Percentiles rank a stretch among this genome's conserved stretches.
phyloP scores from a whole-genome alignment of 2,797 vertebrate species.

The Bradypodion ventrale region DNA sequence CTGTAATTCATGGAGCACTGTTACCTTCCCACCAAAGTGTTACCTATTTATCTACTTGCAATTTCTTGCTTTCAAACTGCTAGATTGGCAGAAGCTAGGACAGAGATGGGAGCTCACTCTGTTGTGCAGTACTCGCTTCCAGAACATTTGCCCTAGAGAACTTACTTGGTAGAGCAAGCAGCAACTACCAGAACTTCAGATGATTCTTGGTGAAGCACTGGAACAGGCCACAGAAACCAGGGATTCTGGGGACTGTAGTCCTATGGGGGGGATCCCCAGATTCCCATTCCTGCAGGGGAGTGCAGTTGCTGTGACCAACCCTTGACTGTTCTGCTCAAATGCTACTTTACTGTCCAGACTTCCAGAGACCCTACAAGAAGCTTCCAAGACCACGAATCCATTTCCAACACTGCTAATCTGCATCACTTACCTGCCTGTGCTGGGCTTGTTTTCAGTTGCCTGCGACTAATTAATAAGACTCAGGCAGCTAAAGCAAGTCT shows the following conservation, averaged over 20 bases:
- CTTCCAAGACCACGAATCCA: background rate
- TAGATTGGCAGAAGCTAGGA: too few relatives aligned
- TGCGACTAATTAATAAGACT: constrained; percentile 81
- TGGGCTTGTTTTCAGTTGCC: constrained; percentile 97
- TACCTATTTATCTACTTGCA: too few relatives aligned
- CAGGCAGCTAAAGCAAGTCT: constrained; percentile 99
- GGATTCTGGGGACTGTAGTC: too few relatives aligned
- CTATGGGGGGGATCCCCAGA: too few relatives aligned
- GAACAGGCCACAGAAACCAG: too few relatives aligned
- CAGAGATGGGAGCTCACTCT: too few relatives aligned
- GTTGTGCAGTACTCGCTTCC: too few relatives aligned
- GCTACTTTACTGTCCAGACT: background rate
- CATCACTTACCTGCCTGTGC: constrained; percentile 64
- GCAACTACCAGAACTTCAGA: background rate
- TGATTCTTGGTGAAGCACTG: too few relatives aligned
- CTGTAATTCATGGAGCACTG: too few relatives aligned
- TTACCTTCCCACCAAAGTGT: too few relatives aligned
- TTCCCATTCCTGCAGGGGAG: background rate
- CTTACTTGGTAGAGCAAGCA: background rate
- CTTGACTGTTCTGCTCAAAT: background rate
- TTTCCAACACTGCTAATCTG: background rate
- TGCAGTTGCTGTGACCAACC: background rate
- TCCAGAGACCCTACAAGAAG: background rate
- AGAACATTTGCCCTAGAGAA: background rate
- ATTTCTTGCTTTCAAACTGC: too few relatives aligned